Conservation (phyloP, 1,140 invertebrate genomes). For the Neodiprion fabricii region DNA sequence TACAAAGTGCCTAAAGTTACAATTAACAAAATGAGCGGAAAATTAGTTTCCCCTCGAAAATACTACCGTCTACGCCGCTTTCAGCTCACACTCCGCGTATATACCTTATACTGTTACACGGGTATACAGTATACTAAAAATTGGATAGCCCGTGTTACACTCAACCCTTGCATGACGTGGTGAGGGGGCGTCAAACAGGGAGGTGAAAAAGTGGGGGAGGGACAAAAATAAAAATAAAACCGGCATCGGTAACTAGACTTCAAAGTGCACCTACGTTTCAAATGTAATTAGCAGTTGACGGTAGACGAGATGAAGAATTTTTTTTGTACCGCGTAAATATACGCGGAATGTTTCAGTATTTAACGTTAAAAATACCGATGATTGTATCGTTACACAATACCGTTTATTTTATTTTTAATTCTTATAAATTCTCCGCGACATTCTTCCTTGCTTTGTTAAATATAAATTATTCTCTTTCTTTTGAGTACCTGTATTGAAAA, state of each 20-base stretch:
- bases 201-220: neutral
- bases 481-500: neutral
- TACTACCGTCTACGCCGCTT: neutral
- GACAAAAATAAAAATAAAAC: neutral
- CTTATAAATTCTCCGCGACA: too few species aligned
- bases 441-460: neutral
- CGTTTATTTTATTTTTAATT: too few species aligned
- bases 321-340: too few species aligned
- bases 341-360: too few species aligned
- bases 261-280: neutral
- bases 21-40: conserved; percentile 7
- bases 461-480: neutral
- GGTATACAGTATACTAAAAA: too few species aligned
- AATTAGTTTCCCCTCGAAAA: neutral
- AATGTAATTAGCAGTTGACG: conserved; percentile 3
- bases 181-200: neutral
- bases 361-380: too few species aligned
- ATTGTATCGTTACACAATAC: too few species aligned
- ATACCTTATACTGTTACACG: too few species aligned
- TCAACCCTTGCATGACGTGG: too few species aligned
- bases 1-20: conserved; percentile 1
- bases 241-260: neutral
- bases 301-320: too few species aligned
- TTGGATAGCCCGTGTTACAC: too few species aligned
- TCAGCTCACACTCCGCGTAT: too few species aligned